These are phyloP conservation scores for Mellilla xanthometata DNA, from an alignment of 2,888 invertebrate species.

Conservation along the genomic window DNA sequence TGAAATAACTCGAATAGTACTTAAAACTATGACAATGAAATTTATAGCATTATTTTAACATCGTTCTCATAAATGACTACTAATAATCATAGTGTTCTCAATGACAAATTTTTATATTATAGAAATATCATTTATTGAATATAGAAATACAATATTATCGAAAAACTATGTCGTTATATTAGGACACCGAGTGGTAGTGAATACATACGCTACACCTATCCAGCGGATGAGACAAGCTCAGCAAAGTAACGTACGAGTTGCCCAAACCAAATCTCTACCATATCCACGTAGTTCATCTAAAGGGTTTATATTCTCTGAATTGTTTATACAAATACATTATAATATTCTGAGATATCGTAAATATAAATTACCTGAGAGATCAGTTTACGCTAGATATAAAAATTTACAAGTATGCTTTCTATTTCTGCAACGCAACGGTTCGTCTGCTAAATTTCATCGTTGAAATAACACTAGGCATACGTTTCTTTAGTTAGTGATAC, in stretches of 20 bases:
- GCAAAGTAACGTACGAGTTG: slow-evolving; percentile 65
- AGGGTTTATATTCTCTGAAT: slow-evolving; percentile 73
- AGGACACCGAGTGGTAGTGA: slow-evolving; percentile 76
- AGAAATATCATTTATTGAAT: slow-evolving; percentile 81
- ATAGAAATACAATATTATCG: slow-evolving; percentile 81
- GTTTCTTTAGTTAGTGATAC: slow-evolving; percentile 65
- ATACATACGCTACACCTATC: slow-evolving; percentile 61
- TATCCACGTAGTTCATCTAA: slow-evolving; percentile 61
- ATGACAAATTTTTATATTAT: slow-evolving; percentile 77
- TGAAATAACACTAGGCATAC: slow-evolving; percentile 69
- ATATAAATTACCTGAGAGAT: slow-evolving; percentile 81
- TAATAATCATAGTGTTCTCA: slow-evolving; percentile 74
- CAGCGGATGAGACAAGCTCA: slow-evolving; percentile 66
- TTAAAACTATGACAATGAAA: slow-evolving; percentile 80
- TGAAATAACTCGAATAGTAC: slow-evolving; percentile 72
- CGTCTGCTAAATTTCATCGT: slow-evolving; percentile 64
- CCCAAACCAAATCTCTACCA: slow-evolving; percentile 65
- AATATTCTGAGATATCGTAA: slow-evolving; percentile 76
- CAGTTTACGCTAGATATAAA: slow-evolving; percentile 80
- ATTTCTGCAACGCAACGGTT: slow-evolving; percentile 67
- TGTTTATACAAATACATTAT: slow-evolving; percentile 77
- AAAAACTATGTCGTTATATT: slow-evolving; percentile 76
- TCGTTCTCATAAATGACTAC: slow-evolving; percentile 75
- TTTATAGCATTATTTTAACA: slow-evolving; percentile 74
- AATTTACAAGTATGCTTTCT: slow-evolving; percentile 76